Evolutionary conservation across 1,140 invertebrate species (phyloP).

Genomic region (Calliopsis andreniformis): DNA sequence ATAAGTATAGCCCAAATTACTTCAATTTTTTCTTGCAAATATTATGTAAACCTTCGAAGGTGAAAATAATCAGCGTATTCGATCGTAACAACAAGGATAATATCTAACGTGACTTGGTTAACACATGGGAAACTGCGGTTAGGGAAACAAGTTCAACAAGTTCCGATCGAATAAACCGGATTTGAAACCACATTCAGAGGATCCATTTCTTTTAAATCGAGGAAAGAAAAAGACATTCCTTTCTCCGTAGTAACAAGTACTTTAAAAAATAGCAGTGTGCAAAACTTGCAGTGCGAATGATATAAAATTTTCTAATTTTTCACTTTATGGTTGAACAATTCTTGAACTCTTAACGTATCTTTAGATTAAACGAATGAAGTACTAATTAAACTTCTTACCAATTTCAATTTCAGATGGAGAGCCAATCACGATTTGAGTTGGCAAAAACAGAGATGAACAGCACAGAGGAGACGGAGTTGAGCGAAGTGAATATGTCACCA

Average conservation of each 20-base stretch:
- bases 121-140: slow-evolving; percentile 25
- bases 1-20: background rate
- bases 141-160: background rate
- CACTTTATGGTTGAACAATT: too few relatives aligned
- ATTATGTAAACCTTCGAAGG: background rate
- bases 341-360: too few relatives aligned
- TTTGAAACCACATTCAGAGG: background rate
- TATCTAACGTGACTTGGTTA: too few relatives aligned
- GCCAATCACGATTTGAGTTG: slow-evolving; percentile 57
- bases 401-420: slow-evolving; percentile 67
- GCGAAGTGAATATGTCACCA: slow-evolving; percentile 58
- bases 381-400: too few relatives aligned
- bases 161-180: background rate
- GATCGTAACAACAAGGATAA: background rate
- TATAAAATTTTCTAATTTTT: too few relatives aligned
- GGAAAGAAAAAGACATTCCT: background rate
- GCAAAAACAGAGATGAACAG: slow-evolving; percentile 33
- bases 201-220: background rate
- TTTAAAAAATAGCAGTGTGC: background rate
- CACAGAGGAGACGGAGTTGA: slow-evolving; percentile 66
- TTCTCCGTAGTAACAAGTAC: too few relatives aligned
- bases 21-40: background rate
- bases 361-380: too few relatives aligned
- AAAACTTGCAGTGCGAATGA: too few relatives aligned
- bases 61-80: too few relatives aligned